A percentile compares a stretch with the other conserved stretches of the same genome.
Evolutionary conservation across 2,888 invertebrate species (phyloP).

Genomic region (Strigamia maritima): DNA sequence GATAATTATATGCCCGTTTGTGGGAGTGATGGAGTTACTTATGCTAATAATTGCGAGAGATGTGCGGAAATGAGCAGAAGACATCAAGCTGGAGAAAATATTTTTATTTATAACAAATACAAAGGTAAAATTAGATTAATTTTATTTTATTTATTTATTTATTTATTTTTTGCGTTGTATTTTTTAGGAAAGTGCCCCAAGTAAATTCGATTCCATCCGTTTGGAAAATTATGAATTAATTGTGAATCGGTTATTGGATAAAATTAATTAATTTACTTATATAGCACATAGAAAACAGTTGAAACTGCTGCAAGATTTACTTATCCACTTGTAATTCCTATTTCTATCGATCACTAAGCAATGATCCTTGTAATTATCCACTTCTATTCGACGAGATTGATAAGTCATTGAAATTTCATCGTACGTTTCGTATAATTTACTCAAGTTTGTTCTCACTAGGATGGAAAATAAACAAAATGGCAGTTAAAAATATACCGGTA

Average conservation of each 20-base stretch:
- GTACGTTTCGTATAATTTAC: not conserved
- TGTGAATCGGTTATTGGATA: too few species aligned
- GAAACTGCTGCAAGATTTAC: not conserved
- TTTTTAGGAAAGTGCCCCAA: too few species aligned
- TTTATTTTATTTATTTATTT: not conserved
- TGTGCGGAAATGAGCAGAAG: constrained; percentile 14
- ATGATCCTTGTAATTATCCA: not conserved
- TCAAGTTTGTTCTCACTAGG: not conserved
- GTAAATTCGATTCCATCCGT: too few species aligned
- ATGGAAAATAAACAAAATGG: not conserved
- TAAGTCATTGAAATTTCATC: not conserved
- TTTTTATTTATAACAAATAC: not conserved
- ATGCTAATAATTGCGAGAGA: not conserved
- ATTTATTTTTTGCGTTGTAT: too few species aligned
- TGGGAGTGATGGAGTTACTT: constrained; percentile 19
- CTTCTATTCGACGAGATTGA: not conserved
- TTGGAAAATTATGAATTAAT: too few species aligned
- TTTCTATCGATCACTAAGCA: not conserved
- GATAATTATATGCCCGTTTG: not conserved
- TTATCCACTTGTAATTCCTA: not conserved
- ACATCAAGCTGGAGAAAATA: not conserved
- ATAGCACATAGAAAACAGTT: not conserved
- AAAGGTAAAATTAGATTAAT: too few species aligned
- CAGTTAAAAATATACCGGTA: not conserved
- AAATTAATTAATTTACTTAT: not conserved